Conservation (phyloP, 2,113 vertebrate species). For the Mus pahari region DNA sequence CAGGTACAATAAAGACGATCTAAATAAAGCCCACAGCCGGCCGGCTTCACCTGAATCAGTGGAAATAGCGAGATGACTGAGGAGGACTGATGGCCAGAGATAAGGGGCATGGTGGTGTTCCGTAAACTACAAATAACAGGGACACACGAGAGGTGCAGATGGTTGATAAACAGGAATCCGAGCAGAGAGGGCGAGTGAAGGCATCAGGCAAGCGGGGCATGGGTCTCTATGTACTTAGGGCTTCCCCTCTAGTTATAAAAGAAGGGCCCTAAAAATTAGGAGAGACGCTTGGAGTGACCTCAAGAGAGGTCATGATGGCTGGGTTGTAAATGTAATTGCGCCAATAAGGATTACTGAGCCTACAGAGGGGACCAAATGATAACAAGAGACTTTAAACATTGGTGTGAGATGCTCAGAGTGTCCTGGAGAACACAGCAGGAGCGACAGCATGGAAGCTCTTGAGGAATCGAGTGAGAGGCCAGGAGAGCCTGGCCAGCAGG, state of each 20-base stretch:
- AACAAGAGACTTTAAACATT: neutral
- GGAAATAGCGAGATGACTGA: conserved; percentile 67
- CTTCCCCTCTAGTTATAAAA: neutral
- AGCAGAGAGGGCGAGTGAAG: neutral
- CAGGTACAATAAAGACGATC: conserved; percentile 72
- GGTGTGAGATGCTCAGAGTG: neutral
- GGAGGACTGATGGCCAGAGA: conserved; percentile 53
- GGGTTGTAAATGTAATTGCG: conserved; percentile 28
- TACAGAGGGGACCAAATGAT: neutral
- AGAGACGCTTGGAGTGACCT: conserved; percentile 34
- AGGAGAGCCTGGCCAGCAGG: neutral
- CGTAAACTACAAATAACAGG: neutral
- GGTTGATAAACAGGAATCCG: neutral
- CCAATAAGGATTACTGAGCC: neutral
- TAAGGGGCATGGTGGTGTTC: conserved; percentile 3
- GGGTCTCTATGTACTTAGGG: neutral
- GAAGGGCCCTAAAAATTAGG: conserved; percentile 12
- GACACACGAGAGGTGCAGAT: neutral
- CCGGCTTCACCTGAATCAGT: conserved; percentile 57
- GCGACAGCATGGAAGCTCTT: neutral
- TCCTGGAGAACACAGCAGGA: neutral
- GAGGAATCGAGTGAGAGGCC: neutral
- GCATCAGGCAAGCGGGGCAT: rapidly evolving
- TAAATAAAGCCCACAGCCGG: conserved; percentile 56
- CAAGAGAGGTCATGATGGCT: conserved; percentile 29